Conservation (phyloP, 2,113 vertebrate species). For the Cyanoramphus novaezelandiae region DNA sequence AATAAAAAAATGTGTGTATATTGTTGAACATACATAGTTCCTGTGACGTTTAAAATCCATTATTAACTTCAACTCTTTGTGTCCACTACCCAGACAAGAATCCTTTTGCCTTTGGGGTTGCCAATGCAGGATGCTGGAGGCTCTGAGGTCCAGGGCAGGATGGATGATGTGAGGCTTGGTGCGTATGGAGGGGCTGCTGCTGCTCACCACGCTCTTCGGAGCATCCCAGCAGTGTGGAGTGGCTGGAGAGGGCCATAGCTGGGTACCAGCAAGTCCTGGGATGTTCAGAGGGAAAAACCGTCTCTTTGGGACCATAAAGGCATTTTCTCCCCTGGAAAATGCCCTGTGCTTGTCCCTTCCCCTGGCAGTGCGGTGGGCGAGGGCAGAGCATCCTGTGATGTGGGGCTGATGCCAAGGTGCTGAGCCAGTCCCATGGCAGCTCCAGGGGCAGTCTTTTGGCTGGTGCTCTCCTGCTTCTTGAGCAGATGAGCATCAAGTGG, state of each 20-base stretch:
- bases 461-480: neutral
- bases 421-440: neutral
- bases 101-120: neutral
- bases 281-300: neutral
- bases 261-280: neutral
- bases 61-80: neutral
- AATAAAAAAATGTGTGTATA: neutral
- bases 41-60: neutral
- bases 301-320: neutral
- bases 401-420: accelerated
- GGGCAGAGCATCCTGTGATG: neutral
- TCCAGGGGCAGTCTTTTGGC: accelerated
- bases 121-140: accelerated
- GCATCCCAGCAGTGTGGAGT: neutral
- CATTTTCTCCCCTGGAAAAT: neutral
- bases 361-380: neutral
- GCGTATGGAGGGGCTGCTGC: neutral
- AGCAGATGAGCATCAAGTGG: neutral
- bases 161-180: accelerated
- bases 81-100: neutral
- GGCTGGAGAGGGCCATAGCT: neutral
- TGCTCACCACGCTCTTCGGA: accelerated
- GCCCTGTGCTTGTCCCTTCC: neutral
- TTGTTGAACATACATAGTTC: neutral
- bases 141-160: neutral